A percentile compares a stretch with the other conserved stretches of the same genome.
Conservation (phyloP, 2,888 invertebrate species). For the Carabus problematicus region DNA sequence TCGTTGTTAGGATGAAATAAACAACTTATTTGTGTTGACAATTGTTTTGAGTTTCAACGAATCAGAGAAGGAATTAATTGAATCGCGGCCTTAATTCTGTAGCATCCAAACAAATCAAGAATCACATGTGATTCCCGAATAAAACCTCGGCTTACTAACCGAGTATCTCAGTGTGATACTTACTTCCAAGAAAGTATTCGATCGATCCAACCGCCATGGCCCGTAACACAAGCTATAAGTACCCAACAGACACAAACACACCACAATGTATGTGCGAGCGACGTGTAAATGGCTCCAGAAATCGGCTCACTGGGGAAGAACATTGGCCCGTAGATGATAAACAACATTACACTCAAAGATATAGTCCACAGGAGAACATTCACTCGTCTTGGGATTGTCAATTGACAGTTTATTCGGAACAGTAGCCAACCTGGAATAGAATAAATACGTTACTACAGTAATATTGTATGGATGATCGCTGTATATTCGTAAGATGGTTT, state of each 20-base stretch:
- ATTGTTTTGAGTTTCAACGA: not conserved
- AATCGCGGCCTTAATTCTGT: too few relatives aligned
- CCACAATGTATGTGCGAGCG: conserved; percentile 60
- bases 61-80: too few relatives aligned
- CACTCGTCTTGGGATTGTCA: conserved; percentile 45
- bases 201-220: conserved; percentile 57
- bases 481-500: conserved; percentile 1
- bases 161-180: too few relatives aligned
- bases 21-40: not conserved
- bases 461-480: too few relatives aligned
- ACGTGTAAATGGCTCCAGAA: conserved; percentile 55
- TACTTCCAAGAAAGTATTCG: conserved; percentile 39
- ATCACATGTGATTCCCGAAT: too few relatives aligned
- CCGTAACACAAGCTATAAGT: conserved; percentile 58
- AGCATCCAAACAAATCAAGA: too few relatives aligned
- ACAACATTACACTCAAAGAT: conserved; percentile 50
- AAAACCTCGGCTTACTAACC: too few relatives aligned
- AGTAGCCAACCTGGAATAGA: conserved; percentile 44
- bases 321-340: conserved; percentile 56
- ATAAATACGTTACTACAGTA: too few relatives aligned
- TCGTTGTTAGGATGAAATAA: too few relatives aligned
- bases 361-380: conserved; percentile 50
- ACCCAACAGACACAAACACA: conserved; percentile 59
- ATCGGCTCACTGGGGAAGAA: conserved; percentile 51
- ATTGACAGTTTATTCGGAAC: conserved; percentile 50